A percentile compares a stretch with the other conserved stretches of the same genome.
These are phyloP conservation scores for Andrena praecox DNA, from an alignment of 2,888 invertebrate genomes.

Conservation along the genomic window DNA sequence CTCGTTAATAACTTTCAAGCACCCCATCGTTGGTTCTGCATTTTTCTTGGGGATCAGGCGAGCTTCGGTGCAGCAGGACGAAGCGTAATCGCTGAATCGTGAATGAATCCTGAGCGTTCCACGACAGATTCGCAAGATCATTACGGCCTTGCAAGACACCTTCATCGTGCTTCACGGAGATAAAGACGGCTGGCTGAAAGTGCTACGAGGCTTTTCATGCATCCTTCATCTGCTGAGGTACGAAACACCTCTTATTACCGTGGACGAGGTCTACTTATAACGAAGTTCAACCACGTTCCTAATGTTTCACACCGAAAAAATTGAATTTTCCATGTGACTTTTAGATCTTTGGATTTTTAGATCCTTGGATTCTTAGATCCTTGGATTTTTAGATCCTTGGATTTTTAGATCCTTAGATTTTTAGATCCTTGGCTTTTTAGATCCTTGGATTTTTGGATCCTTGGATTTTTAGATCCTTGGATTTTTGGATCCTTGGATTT, in stretches of 20 bases:
- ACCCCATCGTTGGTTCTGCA: conserved; percentile 32
- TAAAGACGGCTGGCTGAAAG: conserved; percentile 45
- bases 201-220: conserved; percentile 34
- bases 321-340: no score
- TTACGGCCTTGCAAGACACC: conserved; percentile 54
- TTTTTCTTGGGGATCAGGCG: conserved; percentile 33
- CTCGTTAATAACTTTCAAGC: conserved; percentile 36
- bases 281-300: neutral
- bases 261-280: conserved; percentile 49
- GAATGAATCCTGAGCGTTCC: conserved; percentile 53
- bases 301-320: neutral
- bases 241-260: conserved; percentile 63
- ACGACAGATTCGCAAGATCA: conserved; percentile 54
- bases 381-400: no score
- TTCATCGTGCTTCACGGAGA: conserved; percentile 43
- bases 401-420: no score
- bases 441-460: no score
- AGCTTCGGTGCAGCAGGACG: conserved; percentile 1
- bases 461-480: no score
- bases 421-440: no score
- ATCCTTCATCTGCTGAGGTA: conserved; percentile 41
- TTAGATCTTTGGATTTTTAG: no score
- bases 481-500: no score
- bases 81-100: conserved; percentile 51
- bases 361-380: no score